phyloP scores from a whole-genome alignment of 1,140 invertebrate species.

The Magallana ariakensis region DNA sequence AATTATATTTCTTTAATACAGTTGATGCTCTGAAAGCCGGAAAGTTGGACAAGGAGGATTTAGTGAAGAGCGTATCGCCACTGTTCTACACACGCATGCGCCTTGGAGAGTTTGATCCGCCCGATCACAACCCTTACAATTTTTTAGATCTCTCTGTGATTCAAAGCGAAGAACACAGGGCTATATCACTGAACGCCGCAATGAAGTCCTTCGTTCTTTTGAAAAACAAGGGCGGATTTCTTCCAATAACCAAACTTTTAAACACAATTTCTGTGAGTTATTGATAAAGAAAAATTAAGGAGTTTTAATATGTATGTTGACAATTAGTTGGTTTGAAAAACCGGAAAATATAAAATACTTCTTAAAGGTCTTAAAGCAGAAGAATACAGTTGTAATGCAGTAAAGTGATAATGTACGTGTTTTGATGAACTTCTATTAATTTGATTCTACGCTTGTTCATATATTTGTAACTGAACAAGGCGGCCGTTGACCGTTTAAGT shows the following conservation, averaged over 20 bases:
- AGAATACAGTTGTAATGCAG: too few relatives aligned
- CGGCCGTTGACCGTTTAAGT: too few relatives aligned
- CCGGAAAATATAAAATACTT: too few relatives aligned
- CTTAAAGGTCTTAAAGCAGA: too few relatives aligned
- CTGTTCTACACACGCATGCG: slow-evolving; percentile 78
- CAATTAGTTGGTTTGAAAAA: too few relatives aligned
- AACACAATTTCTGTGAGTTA: slow-evolving; percentile 62
- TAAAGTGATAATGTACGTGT: too few relatives aligned
- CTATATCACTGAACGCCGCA: slow-evolving; percentile 68
- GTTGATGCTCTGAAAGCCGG: slow-evolving; percentile 69
- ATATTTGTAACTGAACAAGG: too few relatives aligned
- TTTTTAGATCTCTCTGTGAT: slow-evolving; percentile 67
- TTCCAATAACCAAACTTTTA: slow-evolving; percentile 57
- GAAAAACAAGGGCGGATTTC: slow-evolving; percentile 71
- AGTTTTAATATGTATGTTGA: too few relatives aligned
- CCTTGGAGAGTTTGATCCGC: slow-evolving; percentile 78
- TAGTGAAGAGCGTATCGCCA: slow-evolving; percentile 70
- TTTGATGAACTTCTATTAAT: too few relatives aligned
- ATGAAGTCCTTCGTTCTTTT: slow-evolving; percentile 76
- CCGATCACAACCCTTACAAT: slow-evolving; percentile 72
- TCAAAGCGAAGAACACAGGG: slow-evolving; percentile 69
- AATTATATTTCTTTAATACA: slow-evolving; percentile 52
- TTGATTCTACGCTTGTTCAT: too few relatives aligned
- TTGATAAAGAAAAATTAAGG: background rate
- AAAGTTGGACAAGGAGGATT: slow-evolving; percentile 62